phyloP scores from a whole-genome alignment of 2,888 invertebrate species.

The Ophonus ardosiacus region DNA sequence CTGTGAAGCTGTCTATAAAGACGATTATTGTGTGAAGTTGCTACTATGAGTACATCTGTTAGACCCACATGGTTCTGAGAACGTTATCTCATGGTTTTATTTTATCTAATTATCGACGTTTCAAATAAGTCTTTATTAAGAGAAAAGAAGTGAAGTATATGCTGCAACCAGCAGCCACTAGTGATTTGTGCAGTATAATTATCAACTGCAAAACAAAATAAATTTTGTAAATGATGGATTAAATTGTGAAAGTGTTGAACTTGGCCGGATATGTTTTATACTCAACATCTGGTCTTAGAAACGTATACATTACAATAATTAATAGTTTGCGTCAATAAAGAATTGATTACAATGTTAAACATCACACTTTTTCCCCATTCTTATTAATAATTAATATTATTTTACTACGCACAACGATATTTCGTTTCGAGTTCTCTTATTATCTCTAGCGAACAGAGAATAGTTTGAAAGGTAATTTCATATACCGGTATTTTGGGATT shows the following conservation, averaged over 20 bases:
- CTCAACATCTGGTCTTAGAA: neutral
- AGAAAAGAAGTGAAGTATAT: neutral
- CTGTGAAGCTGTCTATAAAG: neutral
- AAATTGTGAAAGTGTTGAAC: neutral
- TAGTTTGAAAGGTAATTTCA: no score
- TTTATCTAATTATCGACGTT: neutral
- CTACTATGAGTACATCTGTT: constrained; percentile 34
- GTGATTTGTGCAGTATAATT: no score
- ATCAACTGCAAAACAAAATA: neutral
- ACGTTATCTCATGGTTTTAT: constrained; percentile 6
- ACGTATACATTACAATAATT: neutral
- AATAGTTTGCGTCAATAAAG: neutral
- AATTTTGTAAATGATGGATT: neutral
- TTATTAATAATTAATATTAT: no score
- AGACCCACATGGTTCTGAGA: constrained; percentile 60
- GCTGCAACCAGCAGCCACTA: no score
- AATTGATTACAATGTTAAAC: neutral
- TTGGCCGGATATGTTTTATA: neutral
- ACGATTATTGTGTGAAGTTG: neutral
- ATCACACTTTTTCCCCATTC: no score
- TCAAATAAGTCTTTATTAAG: neutral
- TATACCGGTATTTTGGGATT: no score
- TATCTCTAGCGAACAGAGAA: no score
- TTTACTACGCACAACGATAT: no score
- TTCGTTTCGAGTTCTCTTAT: no score